These are phyloP conservation scores for Drosophila nigrodunni DNA, from an alignment of 1,140 invertebrate species.

Conservation along the genomic window DNA sequence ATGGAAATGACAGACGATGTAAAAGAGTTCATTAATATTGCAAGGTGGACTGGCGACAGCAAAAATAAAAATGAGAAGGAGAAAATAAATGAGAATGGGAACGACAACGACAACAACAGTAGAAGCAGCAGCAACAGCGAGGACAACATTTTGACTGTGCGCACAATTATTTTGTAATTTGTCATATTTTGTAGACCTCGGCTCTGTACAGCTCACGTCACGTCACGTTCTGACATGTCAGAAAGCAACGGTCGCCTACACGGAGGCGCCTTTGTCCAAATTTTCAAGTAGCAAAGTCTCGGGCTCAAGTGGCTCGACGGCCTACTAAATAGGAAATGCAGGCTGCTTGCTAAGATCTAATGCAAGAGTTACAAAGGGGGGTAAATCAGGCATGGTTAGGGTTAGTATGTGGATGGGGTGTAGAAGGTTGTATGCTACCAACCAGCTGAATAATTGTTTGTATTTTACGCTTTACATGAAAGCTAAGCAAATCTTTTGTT, in stretches of 20 bases:
- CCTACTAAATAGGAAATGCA: slow-evolving; percentile 64
- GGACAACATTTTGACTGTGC: slow-evolving; percentile 72
- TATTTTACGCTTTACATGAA: slow-evolving; percentile 83
- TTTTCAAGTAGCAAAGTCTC: slow-evolving; percentile 75
- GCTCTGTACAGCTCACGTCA: slow-evolving; percentile 10
- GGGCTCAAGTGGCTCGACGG: slow-evolving; percentile 73
- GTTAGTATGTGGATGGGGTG: no score
- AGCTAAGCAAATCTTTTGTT: slow-evolving; percentile 83
- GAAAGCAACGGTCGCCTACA: slow-evolving; percentile 22
- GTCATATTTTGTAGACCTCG: slow-evolving; percentile 73
- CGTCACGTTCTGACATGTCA: slow-evolving; percentile 7
- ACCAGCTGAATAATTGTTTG: slow-evolving; percentile 79
- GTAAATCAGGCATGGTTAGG: neutral
- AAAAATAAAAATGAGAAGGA: neutral
- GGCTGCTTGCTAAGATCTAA: slow-evolving; percentile 10
- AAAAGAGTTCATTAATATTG: slow-evolving; percentile 83
- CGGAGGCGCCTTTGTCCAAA: slow-evolving; percentile 61
- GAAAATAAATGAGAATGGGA: slow-evolving; percentile 1
- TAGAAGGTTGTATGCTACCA: slow-evolving; percentile 28
- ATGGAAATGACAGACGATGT: slow-evolving; percentile 78
- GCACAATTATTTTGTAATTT: slow-evolving; percentile 82
- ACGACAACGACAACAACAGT: neutral
- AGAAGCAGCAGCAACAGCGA: slow-evolving; percentile 14
- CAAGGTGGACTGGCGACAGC: slow-evolving; percentile 65
- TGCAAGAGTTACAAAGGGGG: neutral